Conservation (phyloP, 2,113 vertebrate species). For the Elgaria multicarinata region DNA sequence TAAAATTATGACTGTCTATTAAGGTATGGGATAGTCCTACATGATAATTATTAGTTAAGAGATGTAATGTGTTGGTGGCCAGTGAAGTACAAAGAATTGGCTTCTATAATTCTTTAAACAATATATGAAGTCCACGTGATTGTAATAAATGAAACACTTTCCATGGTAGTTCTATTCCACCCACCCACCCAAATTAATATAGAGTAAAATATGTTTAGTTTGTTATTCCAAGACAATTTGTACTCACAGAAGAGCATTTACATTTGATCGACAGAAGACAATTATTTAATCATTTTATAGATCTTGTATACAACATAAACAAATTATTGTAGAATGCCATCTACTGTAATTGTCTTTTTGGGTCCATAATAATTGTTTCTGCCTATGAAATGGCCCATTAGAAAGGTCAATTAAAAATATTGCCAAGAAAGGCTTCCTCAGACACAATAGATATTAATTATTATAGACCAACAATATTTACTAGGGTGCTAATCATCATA, state of each 20-base stretch:
- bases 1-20: slow-evolving; percentile 33
- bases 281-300: slow-evolving; percentile 62
- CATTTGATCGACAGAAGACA: slow-evolving; percentile 52
- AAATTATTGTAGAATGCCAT: slow-evolving; percentile 50
- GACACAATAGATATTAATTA: slow-evolving; percentile 41
- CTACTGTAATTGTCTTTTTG: slow-evolving; percentile 42
- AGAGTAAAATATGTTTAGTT: slow-evolving; percentile 42
- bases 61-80: slow-evolving; percentile 33
- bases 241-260: slow-evolving; percentile 41
- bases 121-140: slow-evolving; percentile 40
- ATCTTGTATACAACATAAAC: slow-evolving; percentile 49
- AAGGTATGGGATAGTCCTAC: slow-evolving; percentile 54
- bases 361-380: slow-evolving; percentile 51
- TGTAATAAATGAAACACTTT: slow-evolving; percentile 44
- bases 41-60: slow-evolving; percentile 52
- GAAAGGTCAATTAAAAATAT: slow-evolving; percentile 52
- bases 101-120: slow-evolving; percentile 54
- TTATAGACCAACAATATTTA: slow-evolving; percentile 39
- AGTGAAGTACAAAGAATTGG: slow-evolving; percentile 47
- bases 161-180: neutral
- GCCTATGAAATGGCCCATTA: slow-evolving; percentile 49
- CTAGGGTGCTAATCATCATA: slow-evolving; percentile 25
- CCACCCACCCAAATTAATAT: slow-evolving; percentile 33
- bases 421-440: slow-evolving; percentile 52
- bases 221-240: slow-evolving; percentile 57